Percentiles rank a stretch among this genome's conserved stretches.
phyloP scores from a whole-genome alignment of 2,888 invertebrate species.

The Catocala sponsa region DNA sequence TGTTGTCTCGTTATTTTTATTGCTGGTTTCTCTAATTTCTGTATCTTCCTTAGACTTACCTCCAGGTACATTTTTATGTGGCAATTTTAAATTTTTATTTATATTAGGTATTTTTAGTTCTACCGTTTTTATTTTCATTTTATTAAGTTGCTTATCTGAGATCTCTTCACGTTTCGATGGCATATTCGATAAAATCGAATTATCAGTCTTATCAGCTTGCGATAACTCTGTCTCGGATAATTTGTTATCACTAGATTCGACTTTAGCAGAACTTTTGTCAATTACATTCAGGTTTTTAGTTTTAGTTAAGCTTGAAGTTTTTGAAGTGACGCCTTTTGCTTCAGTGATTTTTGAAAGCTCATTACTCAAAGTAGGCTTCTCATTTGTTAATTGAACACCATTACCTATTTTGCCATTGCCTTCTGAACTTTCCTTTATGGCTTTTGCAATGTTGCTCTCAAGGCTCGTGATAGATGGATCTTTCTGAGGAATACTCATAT shows the following conservation, averaged over 20 bases:
- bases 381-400: background rate
- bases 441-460: background rate
- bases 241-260: slow-evolving; percentile 15
- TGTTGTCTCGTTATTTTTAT: slow-evolving; percentile 28
- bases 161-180: slow-evolving; percentile 10
- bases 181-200: background rate
- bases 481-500: background rate
- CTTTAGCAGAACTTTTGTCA: slow-evolving; percentile 1
- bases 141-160: slow-evolving; percentile 18
- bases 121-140: slow-evolving; percentile 21
- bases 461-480: background rate
- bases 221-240: background rate
- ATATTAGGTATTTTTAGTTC: slow-evolving; percentile 11
- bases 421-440: background rate
- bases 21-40: slow-evolving; percentile 3
- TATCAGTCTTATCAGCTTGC: slow-evolving; percentile 18
- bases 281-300: slow-evolving; percentile 5
- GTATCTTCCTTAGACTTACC: slow-evolving; percentile 17
- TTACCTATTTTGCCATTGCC: background rate
- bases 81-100: slow-evolving; percentile 18
- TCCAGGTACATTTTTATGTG: slow-evolving; percentile 22
- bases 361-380: background rate
- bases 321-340: background rate
- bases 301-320: background rate
- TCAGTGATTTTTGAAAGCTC: background rate